Percentiles rank a stretch among this genome's conserved stretches.
Conservation (phyloP, 2,797 vertebrate species). For the Oryzias dopingdopingensis region DNA sequence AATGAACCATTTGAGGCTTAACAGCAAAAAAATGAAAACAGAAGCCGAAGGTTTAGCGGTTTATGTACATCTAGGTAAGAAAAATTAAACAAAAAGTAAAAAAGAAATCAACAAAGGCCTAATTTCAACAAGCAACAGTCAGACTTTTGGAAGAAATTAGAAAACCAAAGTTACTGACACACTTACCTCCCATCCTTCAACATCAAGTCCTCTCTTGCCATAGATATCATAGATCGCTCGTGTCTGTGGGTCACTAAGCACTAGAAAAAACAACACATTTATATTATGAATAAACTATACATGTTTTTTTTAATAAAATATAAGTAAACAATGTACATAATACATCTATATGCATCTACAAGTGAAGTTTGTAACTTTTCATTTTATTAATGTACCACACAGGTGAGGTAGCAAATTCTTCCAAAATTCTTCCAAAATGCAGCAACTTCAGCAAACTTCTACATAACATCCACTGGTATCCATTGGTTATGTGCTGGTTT, state of each 20-base stretch:
- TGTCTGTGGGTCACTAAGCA: slow-evolving; percentile 94
- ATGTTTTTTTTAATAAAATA: neutral
- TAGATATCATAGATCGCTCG: slow-evolving; percentile 99
- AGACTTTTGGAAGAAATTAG: neutral
- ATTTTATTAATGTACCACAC: no score
- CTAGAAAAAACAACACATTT: slow-evolving; percentile 70
- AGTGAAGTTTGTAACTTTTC: no score
- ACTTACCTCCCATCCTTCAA: slow-evolving; percentile 99
- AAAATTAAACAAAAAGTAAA: no score
- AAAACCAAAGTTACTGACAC: neutral
- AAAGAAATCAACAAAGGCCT: neutral
- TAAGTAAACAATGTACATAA: neutral
- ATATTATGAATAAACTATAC: neutral
- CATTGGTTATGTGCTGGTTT: no score
- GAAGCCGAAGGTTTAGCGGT: neutral
- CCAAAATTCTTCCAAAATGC: no score
- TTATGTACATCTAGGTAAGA: no score
- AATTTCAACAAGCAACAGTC: neutral
- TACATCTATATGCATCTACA: neutral
- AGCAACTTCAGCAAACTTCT: no score
- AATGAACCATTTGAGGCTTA: no score
- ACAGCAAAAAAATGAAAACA: no score
- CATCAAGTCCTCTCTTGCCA: slow-evolving; percentile 95
- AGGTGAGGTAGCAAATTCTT: no score
- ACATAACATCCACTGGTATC: no score